Percentiles rank a stretch among this genome's conserved stretches.
phyloP scores from a whole-genome alignment of 2,113 vertebrate genomes.

The Thunnus thynnus region DNA sequence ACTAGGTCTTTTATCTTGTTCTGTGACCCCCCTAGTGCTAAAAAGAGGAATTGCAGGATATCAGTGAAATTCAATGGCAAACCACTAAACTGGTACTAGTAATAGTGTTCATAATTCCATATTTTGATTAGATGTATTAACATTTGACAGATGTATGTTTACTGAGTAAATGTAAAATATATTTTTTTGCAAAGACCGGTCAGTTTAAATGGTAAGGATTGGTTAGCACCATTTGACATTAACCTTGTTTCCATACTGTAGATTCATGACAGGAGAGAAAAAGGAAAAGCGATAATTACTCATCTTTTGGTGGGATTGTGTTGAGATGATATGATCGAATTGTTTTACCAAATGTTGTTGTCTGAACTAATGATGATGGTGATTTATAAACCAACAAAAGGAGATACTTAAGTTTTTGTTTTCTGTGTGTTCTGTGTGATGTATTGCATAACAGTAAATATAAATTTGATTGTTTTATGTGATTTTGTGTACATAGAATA shows the following conservation, averaged over 20 bases:
- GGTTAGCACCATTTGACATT: conserved; percentile 10
- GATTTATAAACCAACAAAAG: neutral
- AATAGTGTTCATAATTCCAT: neutral
- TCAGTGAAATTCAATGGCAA: neutral
- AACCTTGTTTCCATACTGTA: too few species aligned
- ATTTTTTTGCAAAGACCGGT: neutral
- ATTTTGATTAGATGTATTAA: conserved; percentile 4
- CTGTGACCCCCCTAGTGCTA: conserved; percentile 9
- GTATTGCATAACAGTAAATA: too few species aligned
- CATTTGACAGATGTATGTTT: neutral
- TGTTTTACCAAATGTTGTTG: neutral
- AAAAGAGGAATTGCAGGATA: neutral
- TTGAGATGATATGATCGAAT: neutral
- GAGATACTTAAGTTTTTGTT: neutral
- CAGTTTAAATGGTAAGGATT: neutral
- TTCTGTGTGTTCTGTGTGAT: neutral
- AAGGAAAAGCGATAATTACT: too few species aligned
- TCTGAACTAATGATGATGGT: neutral
- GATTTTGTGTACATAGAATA: too few species aligned
- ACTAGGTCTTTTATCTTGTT: conserved; percentile 48
- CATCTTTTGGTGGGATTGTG: too few species aligned
- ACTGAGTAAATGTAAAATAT: neutral
- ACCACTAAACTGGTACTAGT: neutral
- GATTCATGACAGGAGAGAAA: too few species aligned
- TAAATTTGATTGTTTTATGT: too few species aligned